phyloP scores from a whole-genome alignment of 2,888 invertebrate genomes.

The Sthenelais limicola region DNA sequence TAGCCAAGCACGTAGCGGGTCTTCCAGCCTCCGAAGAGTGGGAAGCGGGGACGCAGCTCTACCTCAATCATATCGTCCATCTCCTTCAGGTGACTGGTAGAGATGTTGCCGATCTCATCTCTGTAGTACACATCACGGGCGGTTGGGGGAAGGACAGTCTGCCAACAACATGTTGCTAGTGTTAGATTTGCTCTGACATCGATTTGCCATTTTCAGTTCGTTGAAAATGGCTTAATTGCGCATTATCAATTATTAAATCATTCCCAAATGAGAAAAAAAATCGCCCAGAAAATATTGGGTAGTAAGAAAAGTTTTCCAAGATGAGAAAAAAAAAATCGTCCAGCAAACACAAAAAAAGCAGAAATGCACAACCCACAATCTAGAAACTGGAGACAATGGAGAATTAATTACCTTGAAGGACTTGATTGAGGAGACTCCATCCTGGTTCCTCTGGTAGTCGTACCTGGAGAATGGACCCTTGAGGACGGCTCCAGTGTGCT shows the following conservation, averaged over 20 bases:
- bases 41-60: conserved; percentile 96
- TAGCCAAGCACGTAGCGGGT: conserved; percentile 97
- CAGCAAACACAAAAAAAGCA: too few species aligned
- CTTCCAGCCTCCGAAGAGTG: conserved; percentile 99
- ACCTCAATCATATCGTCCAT: conserved; percentile 94
- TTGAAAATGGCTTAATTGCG: too few species aligned
- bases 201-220: too few species aligned
- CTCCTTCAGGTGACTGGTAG: conserved; percentile 92
- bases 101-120: conserved; percentile 98
- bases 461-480: conserved; percentile 97
- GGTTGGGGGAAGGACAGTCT: conserved; percentile 81
- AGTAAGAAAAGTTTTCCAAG: too few species aligned
- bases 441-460: conserved; percentile 95
- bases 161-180: too few species aligned
- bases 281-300: too few species aligned
- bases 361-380: not conserved
- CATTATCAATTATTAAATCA: too few species aligned
- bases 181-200: too few species aligned
- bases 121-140: conserved; percentile 97
- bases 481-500: conserved; percentile 92
- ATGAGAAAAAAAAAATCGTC: too few species aligned
- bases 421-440: conserved; percentile 90
- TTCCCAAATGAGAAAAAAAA: too few species aligned
- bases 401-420: conserved; percentile 82
- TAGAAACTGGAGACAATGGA: not conserved